phyloP scores from a whole-genome alignment of 2,888 invertebrate species.

The Catocala fraxini region DNA sequence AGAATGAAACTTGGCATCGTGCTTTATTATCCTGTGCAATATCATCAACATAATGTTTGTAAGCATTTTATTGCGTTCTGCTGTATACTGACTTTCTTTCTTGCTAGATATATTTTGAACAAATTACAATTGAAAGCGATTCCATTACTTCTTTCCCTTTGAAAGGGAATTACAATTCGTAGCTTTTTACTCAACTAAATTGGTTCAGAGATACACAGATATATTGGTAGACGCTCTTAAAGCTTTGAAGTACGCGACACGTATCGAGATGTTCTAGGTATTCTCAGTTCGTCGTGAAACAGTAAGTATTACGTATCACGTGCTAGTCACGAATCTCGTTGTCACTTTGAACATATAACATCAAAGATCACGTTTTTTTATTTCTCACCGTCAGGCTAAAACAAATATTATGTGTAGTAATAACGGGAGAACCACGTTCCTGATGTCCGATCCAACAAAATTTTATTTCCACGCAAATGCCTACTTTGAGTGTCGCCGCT shows the following conservation, averaged over 20 bases:
- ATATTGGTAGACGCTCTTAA: slow-evolving; percentile 32
- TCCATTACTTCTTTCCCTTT: slow-evolving; percentile 3
- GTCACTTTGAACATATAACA: slow-evolving; percentile 41
- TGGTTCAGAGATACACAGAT: slow-evolving; percentile 24
- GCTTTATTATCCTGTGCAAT: slow-evolving; percentile 42
- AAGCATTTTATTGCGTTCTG: slow-evolving; percentile 25
- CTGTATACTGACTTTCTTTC: slow-evolving; percentile 17
- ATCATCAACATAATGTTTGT: slow-evolving; percentile 35
- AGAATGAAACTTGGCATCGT: slow-evolving; percentile 46
- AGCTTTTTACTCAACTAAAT: slow-evolving; percentile 38
- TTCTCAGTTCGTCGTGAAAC: slow-evolving; percentile 41
- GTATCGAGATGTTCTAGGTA: slow-evolving; percentile 42
- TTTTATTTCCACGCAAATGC: slow-evolving; percentile 56
- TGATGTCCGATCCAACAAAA: slow-evolving; percentile 54
- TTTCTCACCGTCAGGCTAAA: slow-evolving; percentile 21
- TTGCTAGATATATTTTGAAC: slow-evolving; percentile 17
- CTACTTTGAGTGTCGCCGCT: slow-evolving; percentile 56
- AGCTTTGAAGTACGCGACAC: slow-evolving; percentile 47
- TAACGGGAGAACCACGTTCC: slow-evolving; percentile 21
- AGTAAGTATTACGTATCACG: slow-evolving; percentile 40
- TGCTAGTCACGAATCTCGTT: slow-evolving; percentile 35
- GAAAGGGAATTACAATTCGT: slow-evolving; percentile 17
- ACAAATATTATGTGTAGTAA: slow-evolving; percentile 19
- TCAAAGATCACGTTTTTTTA: slow-evolving; percentile 40
- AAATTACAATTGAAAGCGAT: slow-evolving; percentile 13